Evolutionary conservation across 2,113 vertebrate species (phyloP).

Genomic region (rabbit (Oryctolagus cuniculus)): mOryCun1.1 NC_091434.1:72972001-72972500

Average conservation of each 20-base stretch:
- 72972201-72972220: not conserved
- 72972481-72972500: not conserved
- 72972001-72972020: too few species aligned
- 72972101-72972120: not conserved
- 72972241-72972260: not conserved
- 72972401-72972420: slow-evolving; percentile 1
- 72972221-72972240: not conserved
- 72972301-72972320: not conserved
- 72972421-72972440: slow-evolving; percentile 30
- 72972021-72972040: too few species aligned
- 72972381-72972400: not conserved
- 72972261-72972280: not conserved
- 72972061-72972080: too few species aligned
- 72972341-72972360: not conserved
- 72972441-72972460: not conserved
- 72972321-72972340: slow-evolving; percentile 9
- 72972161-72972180: not conserved
- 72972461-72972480: not conserved
- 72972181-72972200: slow-evolving; percentile 9
- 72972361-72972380: not conserved
- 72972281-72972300: slow-evolving; percentile 32
- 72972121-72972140: not conserved
- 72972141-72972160: slow-evolving; percentile 36
- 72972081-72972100: too few species aligned
- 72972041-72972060: too few species aligned